A percentile compares a stretch with the other conserved stretches of the same genome.
phyloP scores from a whole-genome alignment of 2,797 vertebrate species.

The Chelmon rostratus region DNA sequence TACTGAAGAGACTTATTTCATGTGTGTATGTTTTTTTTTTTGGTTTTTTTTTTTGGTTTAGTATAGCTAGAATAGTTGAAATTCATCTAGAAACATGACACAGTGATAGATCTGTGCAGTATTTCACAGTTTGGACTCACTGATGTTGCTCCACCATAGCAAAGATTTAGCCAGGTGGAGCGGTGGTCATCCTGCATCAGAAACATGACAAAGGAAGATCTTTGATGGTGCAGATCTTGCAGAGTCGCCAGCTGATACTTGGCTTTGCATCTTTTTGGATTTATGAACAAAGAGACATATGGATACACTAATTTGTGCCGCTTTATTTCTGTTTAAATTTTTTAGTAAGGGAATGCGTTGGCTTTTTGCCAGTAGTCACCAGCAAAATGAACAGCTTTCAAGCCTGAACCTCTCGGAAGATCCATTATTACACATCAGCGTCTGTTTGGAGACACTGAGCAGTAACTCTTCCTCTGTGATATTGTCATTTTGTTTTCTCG shows the following conservation, averaged over 20 bases:
- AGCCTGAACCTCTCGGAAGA: neutral
- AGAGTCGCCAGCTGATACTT: neutral
- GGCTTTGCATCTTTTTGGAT: neutral
- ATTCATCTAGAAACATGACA: no score
- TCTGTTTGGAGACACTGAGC: neutral
- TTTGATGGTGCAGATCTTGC: neutral
- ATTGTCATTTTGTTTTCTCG: conserved; percentile 8
- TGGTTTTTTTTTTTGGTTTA: neutral
- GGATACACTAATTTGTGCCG: neutral
- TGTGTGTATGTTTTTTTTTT: no score
- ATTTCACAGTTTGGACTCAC: no score
- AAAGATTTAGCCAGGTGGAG: no score
- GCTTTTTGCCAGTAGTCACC: neutral
- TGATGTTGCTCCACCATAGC: no score
- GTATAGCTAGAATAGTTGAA: no score
- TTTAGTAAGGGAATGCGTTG: neutral
- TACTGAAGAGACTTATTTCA: neutral
- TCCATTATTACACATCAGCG: neutral
- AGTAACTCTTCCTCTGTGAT: neutral
- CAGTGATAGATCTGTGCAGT: no score
- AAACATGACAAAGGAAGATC: neutral
- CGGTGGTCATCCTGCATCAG: no score
- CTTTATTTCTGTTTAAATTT: neutral
- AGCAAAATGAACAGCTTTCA: neutral
- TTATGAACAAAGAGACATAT: neutral